phyloP scores from a whole-genome alignment of 2,113 vertebrate species.

The Dasyprocta punctata region DNA sequence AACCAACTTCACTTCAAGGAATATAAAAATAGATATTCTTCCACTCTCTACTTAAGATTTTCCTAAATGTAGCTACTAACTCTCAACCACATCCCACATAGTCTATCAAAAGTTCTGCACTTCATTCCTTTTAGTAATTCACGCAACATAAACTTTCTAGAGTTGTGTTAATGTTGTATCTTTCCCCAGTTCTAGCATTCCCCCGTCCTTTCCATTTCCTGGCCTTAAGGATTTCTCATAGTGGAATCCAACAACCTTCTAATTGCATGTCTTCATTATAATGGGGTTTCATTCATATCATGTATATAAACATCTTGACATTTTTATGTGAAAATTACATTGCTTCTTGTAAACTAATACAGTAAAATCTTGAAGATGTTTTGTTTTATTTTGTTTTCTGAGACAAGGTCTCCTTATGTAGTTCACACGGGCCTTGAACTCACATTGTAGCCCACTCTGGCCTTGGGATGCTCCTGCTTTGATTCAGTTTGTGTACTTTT shows the following conservation, averaged over 20 bases:
- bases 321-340: constrained; percentile 21
- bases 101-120: neutral
- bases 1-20: neutral
- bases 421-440: neutral
- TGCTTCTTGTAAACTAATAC: constrained; percentile 19
- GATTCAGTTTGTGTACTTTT: neutral
- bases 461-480: neutral
- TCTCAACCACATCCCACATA: neutral
- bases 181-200: neutral
- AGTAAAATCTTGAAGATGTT: neutral
- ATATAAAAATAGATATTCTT: constrained; percentile 18
- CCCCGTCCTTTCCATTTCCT: neutral
- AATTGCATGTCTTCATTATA: constrained; percentile 43
- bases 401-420: neutral
- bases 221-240: neutral
- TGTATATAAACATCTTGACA: neutral
- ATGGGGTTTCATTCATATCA: neutral
- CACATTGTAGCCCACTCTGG: neutral
- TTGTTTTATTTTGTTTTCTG: neutral
- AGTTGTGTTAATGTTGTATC: neutral
- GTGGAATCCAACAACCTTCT: constrained; percentile 38
- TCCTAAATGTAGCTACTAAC: neutral
- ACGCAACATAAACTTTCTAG: neutral
- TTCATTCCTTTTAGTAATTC: constrained; percentile 25
- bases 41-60: neutral